These are phyloP conservation scores for Orthosia incerta DNA, from an alignment of 2,888 invertebrate species.

Conservation along the genomic window DNA sequence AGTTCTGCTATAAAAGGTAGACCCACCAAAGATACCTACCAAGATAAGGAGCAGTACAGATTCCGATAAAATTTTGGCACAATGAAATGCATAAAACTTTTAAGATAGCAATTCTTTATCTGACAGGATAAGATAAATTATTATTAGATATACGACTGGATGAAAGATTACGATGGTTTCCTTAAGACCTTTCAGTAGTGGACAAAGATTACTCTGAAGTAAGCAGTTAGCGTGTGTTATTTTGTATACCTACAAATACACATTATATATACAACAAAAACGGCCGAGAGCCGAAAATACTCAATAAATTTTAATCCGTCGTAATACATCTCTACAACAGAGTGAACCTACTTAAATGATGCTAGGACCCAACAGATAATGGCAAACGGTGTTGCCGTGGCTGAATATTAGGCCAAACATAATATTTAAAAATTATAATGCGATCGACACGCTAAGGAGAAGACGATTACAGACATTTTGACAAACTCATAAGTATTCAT, in stretches of 20 bases:
- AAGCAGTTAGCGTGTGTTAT: not conserved
- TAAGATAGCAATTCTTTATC: not conserved
- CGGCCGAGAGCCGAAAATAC: not conserved
- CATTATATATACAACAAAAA: not conserved
- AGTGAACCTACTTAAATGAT: not conserved
- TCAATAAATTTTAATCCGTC: not conserved
- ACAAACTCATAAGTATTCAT: not conserved
- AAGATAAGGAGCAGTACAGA: conserved; percentile 25
- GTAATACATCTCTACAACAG: not conserved
- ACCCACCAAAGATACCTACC: conserved; percentile 6
- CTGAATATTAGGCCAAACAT: no score
- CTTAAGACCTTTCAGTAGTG: conserved; percentile 9
- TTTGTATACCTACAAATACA: not conserved
- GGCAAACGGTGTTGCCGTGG: no score
- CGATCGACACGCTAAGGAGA: no score
- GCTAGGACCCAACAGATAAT: not conserved
- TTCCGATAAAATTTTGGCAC: not conserved
- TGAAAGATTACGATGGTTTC: conserved; percentile 3
- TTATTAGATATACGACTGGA: not conserved
- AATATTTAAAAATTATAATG: no score
- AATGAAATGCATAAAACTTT: not conserved
- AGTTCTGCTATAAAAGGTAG: no score
- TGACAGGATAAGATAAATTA: conserved; percentile 6
- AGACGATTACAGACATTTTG: no score
- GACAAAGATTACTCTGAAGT: conserved; percentile 6